Percentiles rank a stretch among this genome's conserved stretches.
Evolutionary conservation across 1,140 invertebrate species (phyloP).

Genomic region (Plectus sambesii): DNA sequence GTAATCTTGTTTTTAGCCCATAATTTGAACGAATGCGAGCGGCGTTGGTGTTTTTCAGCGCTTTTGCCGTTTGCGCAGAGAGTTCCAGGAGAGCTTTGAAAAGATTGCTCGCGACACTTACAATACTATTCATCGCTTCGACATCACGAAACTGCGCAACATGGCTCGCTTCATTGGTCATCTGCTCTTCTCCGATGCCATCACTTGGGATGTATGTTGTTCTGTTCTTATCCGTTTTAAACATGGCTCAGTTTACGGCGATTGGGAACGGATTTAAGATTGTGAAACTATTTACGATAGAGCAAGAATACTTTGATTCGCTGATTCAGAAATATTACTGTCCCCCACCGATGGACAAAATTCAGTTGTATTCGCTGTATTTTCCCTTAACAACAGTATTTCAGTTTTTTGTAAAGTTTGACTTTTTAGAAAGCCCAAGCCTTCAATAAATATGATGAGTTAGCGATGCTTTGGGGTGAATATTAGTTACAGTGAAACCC

Average conservation of each 20-base stretch:
- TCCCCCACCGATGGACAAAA: too few species aligned
- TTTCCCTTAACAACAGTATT: too few species aligned
- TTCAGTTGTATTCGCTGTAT: too few species aligned
- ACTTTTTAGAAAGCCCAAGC: too few species aligned
- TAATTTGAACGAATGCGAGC: neutral
- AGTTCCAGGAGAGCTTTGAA: conserved; percentile 82
- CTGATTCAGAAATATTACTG: too few species aligned
- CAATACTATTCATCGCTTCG: conserved; percentile 73
- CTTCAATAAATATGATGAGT: neutral
- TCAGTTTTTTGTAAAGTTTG: too few species aligned
- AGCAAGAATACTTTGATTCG: too few species aligned
- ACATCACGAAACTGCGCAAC: conserved; percentile 92
- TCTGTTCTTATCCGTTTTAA: too few species aligned
- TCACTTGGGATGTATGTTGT: conserved; percentile 65
- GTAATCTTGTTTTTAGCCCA: conserved; percentile 33
- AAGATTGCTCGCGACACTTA: conserved; percentile 91
- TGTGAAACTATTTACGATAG: too few species aligned
- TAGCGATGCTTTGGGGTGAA: too few species aligned
- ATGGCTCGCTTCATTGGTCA: conserved; percentile 96
- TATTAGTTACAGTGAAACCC: too few species aligned
- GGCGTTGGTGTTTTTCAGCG: conserved; percentile 52
- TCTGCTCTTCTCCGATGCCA: conserved; percentile 87
- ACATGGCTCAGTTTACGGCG: too few species aligned
- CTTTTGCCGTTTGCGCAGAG: conserved; percentile 79
- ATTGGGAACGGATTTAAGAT: neutral